These are phyloP conservation scores for Coelinius sp. DNA, from an alignment of 2,888 invertebrate species.

Conservation along the genomic window DNA sequence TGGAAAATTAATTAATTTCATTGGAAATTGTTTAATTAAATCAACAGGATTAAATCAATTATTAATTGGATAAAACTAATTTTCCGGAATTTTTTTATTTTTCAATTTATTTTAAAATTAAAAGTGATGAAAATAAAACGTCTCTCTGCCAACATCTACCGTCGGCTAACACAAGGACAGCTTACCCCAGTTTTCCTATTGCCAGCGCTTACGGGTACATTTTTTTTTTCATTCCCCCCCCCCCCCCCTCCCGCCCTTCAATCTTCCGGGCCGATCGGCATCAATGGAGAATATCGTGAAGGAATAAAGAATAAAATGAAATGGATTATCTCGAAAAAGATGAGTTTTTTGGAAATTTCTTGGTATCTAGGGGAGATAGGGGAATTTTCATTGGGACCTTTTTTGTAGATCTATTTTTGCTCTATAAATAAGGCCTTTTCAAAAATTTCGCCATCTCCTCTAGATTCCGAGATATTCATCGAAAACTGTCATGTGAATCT, in stretches of 20 bases:
- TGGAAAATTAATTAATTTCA: not conserved
- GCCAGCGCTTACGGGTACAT: slow-evolving; percentile 59
- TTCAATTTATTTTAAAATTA: not conserved
- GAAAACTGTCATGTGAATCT: too few relatives aligned
- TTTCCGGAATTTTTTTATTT: not conserved
- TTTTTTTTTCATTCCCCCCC: slow-evolving; percentile 12
- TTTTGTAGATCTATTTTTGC: too few relatives aligned
- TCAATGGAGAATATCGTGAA: slow-evolving; percentile 55
- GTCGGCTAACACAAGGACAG: slow-evolving; percentile 65
- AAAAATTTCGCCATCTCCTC: too few relatives aligned
- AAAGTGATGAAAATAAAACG: slow-evolving; percentile 57
- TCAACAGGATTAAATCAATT: too few relatives aligned
- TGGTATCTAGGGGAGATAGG: too few relatives aligned
- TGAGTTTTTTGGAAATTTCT: too few relatives aligned
- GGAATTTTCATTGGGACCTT: too few relatives aligned
- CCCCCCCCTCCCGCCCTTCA: slow-evolving; percentile 32
- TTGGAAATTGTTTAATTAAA: not conserved
- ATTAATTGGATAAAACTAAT: too few relatives aligned
- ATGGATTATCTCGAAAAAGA: too few relatives aligned
- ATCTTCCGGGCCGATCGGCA: slow-evolving; percentile 65
- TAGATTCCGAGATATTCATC: too few relatives aligned
- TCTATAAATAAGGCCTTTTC: too few relatives aligned
- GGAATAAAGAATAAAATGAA: slow-evolving; percentile 26
- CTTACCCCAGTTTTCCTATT: slow-evolving; percentile 68
- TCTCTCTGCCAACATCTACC: slow-evolving; percentile 69